Conservation (phyloP, 2,888 invertebrate species). For the Epistrophella euchroma region DNA sequence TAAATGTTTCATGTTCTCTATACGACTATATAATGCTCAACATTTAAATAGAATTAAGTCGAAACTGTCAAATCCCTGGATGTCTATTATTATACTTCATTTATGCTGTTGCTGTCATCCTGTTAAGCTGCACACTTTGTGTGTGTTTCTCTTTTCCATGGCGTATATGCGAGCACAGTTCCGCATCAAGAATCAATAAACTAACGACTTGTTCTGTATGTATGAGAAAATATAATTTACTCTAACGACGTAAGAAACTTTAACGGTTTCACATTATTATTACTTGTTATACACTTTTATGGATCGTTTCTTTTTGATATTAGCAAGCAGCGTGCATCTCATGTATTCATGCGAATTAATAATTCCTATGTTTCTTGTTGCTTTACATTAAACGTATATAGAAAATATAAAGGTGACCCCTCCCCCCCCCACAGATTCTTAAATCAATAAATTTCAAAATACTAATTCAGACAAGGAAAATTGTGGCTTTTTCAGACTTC, state of each 20-base stretch:
- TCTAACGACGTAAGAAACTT: constrained; percentile 18
- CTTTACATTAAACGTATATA: not conserved
- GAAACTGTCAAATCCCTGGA: constrained; percentile 61
- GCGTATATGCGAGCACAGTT: not conserved
- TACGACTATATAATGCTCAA: not conserved
- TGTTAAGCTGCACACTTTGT: constrained; percentile 27
- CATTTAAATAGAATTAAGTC: constrained; percentile 57
- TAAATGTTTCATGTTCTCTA: not conserved
- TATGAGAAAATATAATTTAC: too few relatives aligned
- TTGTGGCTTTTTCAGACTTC: too few relatives aligned
- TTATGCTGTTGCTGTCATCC: constrained; percentile 49
- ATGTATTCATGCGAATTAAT: constrained; percentile 42
- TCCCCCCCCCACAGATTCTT: too few relatives aligned
- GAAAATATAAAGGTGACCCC: not conserved
- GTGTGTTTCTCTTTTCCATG: not conserved
- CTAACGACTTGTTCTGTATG: not conserved
- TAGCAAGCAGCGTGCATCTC: not conserved
- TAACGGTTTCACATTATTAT: constrained; percentile 52
- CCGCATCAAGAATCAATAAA: constrained; percentile 16
- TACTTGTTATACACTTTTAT: constrained; percentile 39
- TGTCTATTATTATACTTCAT: constrained; percentile 54
- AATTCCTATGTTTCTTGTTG: constrained; percentile 15
- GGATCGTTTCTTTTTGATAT: constrained; percentile 4
- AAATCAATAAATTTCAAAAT: too few relatives aligned
- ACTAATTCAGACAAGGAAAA: too few relatives aligned